Evolutionary conservation across 1,140 invertebrate species (phyloP).

Genomic region (Formica exsecta): DNA sequence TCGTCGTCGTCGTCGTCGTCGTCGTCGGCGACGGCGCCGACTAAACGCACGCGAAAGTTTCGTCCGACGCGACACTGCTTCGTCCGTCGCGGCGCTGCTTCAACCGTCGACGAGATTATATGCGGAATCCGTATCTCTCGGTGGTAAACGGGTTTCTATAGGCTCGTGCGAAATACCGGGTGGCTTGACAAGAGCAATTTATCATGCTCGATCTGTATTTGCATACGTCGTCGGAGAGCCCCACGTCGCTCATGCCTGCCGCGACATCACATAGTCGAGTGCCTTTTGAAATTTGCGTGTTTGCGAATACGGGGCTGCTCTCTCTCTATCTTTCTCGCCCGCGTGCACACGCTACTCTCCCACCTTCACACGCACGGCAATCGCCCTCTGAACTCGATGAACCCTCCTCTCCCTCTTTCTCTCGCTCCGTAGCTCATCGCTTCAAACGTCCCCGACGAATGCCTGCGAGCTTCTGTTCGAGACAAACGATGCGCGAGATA

Average conservation of each 20-base stretch:
- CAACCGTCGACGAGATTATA: slow-evolving; percentile 80
- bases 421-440: slow-evolving; percentile 62
- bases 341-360: not conserved
- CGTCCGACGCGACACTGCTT: slow-evolving; percentile 42
- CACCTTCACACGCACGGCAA: slow-evolving; percentile 18
- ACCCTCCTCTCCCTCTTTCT: slow-evolving; percentile 46
- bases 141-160: slow-evolving; percentile 79
- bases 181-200: slow-evolving; percentile 87
- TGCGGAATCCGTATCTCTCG: slow-evolving; percentile 79
- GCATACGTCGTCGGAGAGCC: slow-evolving; percentile 86
- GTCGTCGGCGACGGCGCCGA: not conserved
- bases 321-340: slow-evolving; percentile 53
- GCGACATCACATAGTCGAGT: slow-evolving; percentile 86
- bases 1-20: not conserved
- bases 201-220: slow-evolving; percentile 87
- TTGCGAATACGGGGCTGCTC: slow-evolving; percentile 83
- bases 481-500: slow-evolving; percentile 83
- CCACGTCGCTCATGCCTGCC: slow-evolving; percentile 80
- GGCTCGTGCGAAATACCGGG: slow-evolving; percentile 86
- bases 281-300: slow-evolving; percentile 87
- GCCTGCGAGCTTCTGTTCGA: slow-evolving; percentile 75
- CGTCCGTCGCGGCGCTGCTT: slow-evolving; percentile 65
- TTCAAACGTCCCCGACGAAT: slow-evolving; percentile 48
- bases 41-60: slow-evolving; percentile 64
- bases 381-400: slow-evolving; percentile 47